Evolutionary conservation across 2,797 vertebrate species (phyloP).

Genomic region (Allobates femoralis): DNA sequence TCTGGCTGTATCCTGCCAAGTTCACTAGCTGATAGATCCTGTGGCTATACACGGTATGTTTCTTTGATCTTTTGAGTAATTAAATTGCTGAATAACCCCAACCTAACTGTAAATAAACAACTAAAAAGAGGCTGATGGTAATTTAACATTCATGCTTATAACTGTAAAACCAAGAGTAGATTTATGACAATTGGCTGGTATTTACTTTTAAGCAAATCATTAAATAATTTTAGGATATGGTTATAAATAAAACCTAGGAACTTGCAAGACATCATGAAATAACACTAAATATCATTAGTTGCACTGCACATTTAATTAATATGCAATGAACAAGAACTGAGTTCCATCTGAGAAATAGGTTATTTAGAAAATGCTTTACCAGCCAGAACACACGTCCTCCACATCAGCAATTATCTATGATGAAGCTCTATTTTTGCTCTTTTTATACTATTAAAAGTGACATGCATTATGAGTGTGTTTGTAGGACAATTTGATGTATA

Average conservation of each 20-base stretch:
- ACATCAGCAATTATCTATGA: neutral
- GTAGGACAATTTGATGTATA: conserved; percentile 9
- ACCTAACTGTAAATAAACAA: neutral
- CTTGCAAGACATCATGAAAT: neutral
- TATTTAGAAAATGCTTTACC: neutral
- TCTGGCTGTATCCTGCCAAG: too few relatives aligned
- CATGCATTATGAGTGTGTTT: conserved; percentile 22
- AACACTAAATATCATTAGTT: neutral
- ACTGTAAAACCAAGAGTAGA: neutral
- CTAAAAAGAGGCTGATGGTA: neutral
- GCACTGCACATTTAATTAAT: neutral
- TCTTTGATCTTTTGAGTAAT: too few relatives aligned
- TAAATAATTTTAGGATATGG: neutral
- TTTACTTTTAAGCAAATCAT: too few relatives aligned
- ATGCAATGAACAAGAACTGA: neutral
- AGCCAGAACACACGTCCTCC: neutral
- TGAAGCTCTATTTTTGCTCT: neutral
- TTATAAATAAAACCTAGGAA: neutral
- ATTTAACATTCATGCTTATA: neutral
- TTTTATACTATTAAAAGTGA: neutral
- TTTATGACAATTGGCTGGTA: too few relatives aligned
- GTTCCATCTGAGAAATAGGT: neutral
- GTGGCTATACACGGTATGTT: too few relatives aligned
- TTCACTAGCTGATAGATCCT: too few relatives aligned
- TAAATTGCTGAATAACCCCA: neutral